These are phyloP conservation scores for Halisarca cf. caerulea DNA, from an alignment of 37 sponge, comb jelly and placozoan genomes.

Conservation along the genomic window DNA sequence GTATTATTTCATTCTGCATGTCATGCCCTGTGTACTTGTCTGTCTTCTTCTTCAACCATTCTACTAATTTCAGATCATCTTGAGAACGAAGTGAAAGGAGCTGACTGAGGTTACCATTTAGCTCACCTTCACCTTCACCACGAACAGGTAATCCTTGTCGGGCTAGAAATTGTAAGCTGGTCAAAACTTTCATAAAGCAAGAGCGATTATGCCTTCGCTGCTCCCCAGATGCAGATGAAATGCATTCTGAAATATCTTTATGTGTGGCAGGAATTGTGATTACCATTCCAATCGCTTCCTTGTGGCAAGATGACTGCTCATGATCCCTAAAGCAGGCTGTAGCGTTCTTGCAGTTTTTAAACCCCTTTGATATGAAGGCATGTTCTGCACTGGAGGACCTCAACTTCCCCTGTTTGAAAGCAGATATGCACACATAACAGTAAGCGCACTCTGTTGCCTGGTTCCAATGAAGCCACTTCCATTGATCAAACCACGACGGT, in stretches of 20 bases:
- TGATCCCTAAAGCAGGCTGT: not conserved
- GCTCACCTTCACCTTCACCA: constrained; percentile 24
- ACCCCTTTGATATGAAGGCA: constrained; percentile 9
- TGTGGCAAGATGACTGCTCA: not conserved
- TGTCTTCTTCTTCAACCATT: constrained; percentile 43
- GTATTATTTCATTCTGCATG: constrained; percentile 32
- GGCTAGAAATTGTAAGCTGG: constrained; percentile 53
- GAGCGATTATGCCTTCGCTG: constrained; percentile 48
- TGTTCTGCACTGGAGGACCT: not conserved
- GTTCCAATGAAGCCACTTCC: constrained; percentile 32
- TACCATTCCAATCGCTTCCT: constrained; percentile 8
- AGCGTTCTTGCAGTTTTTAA: constrained; percentile 32
- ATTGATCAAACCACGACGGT: not conserved
- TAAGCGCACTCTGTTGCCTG: constrained; percentile 2
- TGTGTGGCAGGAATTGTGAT: constrained; percentile 29
- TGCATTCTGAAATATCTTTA: constrained; percentile 54
- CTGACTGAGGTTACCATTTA: constrained; percentile 43
- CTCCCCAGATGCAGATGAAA: constrained; percentile 1
- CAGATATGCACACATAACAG: constrained; percentile 23
- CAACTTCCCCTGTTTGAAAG: not conserved
- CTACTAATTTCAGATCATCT: constrained; percentile 41
- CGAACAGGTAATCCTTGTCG: constrained; percentile 53
- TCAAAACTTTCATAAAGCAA: constrained; percentile 48
- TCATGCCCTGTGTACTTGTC: constrained; percentile 37
- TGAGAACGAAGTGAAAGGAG: constrained; percentile 35